These are phyloP conservation scores for Eleutherodactylus coqui DNA, from an alignment of 2,797 vertebrate species.

Conservation along the genomic window DNA sequence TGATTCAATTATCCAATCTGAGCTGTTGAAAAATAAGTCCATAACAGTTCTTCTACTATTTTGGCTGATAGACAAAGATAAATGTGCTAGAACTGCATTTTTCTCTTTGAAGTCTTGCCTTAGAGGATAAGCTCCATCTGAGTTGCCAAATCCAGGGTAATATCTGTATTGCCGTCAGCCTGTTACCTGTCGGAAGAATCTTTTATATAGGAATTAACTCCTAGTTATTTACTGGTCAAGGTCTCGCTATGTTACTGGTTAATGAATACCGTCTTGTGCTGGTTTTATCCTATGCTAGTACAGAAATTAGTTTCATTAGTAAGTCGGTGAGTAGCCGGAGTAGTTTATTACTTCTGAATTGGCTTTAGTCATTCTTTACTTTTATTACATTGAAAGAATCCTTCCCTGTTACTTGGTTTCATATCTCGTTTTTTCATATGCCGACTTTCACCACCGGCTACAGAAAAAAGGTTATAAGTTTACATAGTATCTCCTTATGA, in stretches of 20 bases:
- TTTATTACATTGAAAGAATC: neutral
- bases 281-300: neutral
- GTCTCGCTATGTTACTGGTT: neutral
- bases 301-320: neutral
- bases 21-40: neutral
- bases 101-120: neutral
- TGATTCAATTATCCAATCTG: neutral
- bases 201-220: neutral
- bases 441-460: too few relatives aligned
- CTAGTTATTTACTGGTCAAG: neutral
- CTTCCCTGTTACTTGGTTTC: neutral
- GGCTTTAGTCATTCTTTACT: neutral
- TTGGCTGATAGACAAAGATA: neutral
- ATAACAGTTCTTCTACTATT: neutral
- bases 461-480: too few relatives aligned
- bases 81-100: neutral
- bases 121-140: neutral
- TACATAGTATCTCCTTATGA: too few relatives aligned
- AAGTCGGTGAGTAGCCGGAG: neutral
- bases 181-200: neutral
- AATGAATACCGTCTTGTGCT: neutral
- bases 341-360: neutral
- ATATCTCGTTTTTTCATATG: neutral
- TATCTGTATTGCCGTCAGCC: neutral
- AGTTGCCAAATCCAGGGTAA: neutral